phyloP scores from a whole-genome alignment of 2,113 vertebrate genomes.

The Neofelis nebulosa region DNA sequence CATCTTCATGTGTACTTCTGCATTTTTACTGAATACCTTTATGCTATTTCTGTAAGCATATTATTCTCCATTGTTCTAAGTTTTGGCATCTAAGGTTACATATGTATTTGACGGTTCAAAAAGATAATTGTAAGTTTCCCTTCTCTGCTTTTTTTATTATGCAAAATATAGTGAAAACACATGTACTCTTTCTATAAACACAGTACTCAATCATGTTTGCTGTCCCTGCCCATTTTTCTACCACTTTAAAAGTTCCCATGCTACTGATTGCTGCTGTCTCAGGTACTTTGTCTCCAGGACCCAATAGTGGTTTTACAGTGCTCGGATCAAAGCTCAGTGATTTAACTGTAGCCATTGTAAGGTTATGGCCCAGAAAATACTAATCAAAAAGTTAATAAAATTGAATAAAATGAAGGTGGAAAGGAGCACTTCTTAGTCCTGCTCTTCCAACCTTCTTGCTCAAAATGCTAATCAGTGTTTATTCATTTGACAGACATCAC shows the following conservation, averaged over 20 bases:
- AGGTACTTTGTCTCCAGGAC: neutral
- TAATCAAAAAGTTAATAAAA: constrained; percentile 76
- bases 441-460: neutral
- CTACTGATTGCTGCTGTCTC: neutral
- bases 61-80: constrained; percentile 37
- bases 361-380: constrained; percentile 64
- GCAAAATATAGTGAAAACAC: constrained; percentile 28
- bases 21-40: neutral
- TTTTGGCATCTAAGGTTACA: constrained; percentile 3
- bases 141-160: constrained; percentile 56
- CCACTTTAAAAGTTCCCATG: neutral
- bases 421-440: neutral
- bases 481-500: neutral
- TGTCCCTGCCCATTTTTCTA: constrained; percentile 46
- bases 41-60: neutral
- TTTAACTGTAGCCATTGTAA: constrained; percentile 69
- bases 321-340: constrained; percentile 13
- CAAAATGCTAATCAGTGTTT: neutral
- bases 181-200: constrained; percentile 40
- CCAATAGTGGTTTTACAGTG: neutral
- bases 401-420: constrained; percentile 57
- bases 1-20: neutral
- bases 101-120: constrained; percentile 33
- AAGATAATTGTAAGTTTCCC: constrained; percentile 64
- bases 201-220: constrained; percentile 59